These are phyloP conservation scores for Melanostoma mellinum DNA, from an alignment of 2,888 invertebrate genomes.

Conservation along the genomic window DNA sequence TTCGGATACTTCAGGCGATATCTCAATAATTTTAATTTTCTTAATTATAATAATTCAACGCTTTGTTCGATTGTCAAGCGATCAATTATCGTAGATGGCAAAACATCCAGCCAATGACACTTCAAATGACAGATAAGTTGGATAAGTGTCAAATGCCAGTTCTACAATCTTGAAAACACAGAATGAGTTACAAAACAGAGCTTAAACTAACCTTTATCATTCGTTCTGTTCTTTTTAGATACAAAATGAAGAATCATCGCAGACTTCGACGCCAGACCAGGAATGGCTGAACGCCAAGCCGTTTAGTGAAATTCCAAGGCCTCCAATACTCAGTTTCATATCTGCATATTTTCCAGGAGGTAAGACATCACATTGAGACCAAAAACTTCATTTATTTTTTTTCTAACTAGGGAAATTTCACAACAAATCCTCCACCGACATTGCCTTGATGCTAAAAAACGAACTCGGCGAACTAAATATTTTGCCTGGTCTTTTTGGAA, in stretches of 20 bases:
- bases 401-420: slow-evolving; percentile 45
- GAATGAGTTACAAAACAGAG: too few species aligned
- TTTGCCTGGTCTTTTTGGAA: slow-evolving; percentile 78
- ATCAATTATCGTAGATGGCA: too few species aligned
- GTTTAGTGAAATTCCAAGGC: slow-evolving; percentile 13
- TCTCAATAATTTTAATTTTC: too few species aligned
- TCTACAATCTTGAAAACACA: too few species aligned
- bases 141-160: too few species aligned
- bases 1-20: too few species aligned
- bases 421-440: slow-evolving; percentile 70
- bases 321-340: slow-evolving; percentile 4
- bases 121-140: too few species aligned
- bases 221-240: neutral
- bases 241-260: neutral
- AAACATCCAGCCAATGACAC: too few species aligned
- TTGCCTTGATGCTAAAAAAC: slow-evolving; percentile 64
- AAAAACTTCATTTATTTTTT: neutral
- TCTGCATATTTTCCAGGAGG: slow-evolving; percentile 8
- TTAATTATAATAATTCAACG: too few species aligned
- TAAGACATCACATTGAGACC: neutral
- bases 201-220: neutral
- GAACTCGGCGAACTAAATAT: slow-evolving; percentile 79
- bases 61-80: too few species aligned
- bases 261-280: neutral
- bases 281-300: slow-evolving; percentile 8